Evolutionary conservation across 2,888 invertebrate species (phyloP).

Genomic region (Ceriagrion tenellum): DNA sequence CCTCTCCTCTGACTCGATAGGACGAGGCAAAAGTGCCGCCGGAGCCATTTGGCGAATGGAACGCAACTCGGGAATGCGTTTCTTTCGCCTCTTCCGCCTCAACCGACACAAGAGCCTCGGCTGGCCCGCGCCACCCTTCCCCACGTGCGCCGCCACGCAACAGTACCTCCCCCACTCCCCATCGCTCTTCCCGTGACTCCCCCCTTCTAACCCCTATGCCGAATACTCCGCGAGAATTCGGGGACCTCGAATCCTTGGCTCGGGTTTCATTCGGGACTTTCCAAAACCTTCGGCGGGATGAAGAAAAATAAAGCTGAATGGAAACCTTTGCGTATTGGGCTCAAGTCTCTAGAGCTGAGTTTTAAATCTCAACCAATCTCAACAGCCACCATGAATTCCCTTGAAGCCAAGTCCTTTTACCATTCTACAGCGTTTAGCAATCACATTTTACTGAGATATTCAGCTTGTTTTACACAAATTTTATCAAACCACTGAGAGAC

Average conservation of each 20-base stretch:
- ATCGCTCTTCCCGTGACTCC: not conserved
- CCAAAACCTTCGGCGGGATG: not conserved
- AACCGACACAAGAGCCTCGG: too few relatives aligned
- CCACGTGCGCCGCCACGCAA: not conserved
- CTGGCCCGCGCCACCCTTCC: too few relatives aligned
- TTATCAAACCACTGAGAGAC: too few relatives aligned
- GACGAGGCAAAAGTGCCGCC: not conserved
- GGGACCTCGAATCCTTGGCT: not conserved
- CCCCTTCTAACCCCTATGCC: not conserved
- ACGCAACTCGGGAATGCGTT: slow-evolving; percentile 47
- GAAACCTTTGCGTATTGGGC: too few relatives aligned
- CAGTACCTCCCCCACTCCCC: not conserved
- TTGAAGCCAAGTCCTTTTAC: too few relatives aligned
- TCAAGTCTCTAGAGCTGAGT: too few relatives aligned
- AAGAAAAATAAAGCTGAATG: too few relatives aligned
- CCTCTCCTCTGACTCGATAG: not conserved
- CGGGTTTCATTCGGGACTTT: slow-evolving; percentile 16
- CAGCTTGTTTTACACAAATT: too few relatives aligned
- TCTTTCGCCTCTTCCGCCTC: slow-evolving; percentile 28
- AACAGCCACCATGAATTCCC: too few relatives aligned
- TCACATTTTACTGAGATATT: too few relatives aligned
- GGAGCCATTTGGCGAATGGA: slow-evolving; percentile 38
- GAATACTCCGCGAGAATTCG: not conserved
- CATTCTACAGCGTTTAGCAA: too few relatives aligned
- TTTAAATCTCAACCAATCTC: too few relatives aligned